These are phyloP conservation scores for Hydractinia symbiolongicarpus DNA, from an alignment of 30 jellyfish, hydroid and myxozoan genomes.

Conservation along the genomic window DNA sequence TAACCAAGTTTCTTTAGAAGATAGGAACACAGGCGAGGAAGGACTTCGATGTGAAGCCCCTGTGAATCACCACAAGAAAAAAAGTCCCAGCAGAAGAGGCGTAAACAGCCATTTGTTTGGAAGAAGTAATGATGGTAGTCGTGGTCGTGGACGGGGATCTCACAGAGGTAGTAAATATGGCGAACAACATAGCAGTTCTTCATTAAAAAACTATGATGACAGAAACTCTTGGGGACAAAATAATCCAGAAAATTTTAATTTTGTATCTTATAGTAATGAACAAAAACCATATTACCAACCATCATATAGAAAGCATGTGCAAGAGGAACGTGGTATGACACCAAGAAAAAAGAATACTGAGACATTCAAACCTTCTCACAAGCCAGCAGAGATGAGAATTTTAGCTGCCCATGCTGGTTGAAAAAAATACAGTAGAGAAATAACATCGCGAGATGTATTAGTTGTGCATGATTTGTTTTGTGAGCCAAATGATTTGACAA, in stretches of 20 bases:
- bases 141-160: too few relatives aligned
- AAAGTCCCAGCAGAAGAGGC: slow-evolving; percentile 19
- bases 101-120: slow-evolving; percentile 22
- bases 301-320: too few relatives aligned
- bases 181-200: too few relatives aligned
- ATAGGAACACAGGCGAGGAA: not conserved
- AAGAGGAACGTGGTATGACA: not conserved
- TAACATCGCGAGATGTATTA: slow-evolving; percentile 25
- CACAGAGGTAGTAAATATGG: too few relatives aligned
- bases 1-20: not conserved
- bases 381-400: slow-evolving; percentile 39
- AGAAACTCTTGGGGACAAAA: too few relatives aligned
- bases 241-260: too few relatives aligned
- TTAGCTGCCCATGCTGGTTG: slow-evolving; percentile 17
- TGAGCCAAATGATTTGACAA: slow-evolving; percentile 27
- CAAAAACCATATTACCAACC: too few relatives aligned
- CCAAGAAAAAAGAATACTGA: slow-evolving; percentile 35
- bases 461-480: slow-evolving; percentile 31
- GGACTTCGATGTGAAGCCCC: not conserved
- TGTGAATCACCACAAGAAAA: not conserved
- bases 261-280: too few relatives aligned
- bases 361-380: slow-evolving; percentile 42
- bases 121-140: not conserved
- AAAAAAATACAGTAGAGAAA: slow-evolving; percentile 22
- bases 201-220: too few relatives aligned